Base-by-base conservation (phyloP, 2,888 invertebrate species). In the Limnephilus marmoratus region DNA sequence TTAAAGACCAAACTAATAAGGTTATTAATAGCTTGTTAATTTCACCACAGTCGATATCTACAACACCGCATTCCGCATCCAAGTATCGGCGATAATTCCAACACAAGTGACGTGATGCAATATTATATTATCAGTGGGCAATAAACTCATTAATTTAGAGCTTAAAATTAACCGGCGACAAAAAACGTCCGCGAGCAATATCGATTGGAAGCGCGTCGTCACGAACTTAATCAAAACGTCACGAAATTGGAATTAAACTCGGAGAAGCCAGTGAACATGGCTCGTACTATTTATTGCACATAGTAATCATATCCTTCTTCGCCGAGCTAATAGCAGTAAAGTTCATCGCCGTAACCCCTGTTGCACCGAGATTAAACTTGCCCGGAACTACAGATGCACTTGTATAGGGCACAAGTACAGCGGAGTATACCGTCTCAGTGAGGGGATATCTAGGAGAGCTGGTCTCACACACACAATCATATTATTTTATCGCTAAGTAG, bases 171-270 rank as follows among this genome's bases (percentile, higher is more conserved):
- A 87, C 31, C 31, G 87, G 87, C 53, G 68, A 68, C 87, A 37
- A 85, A 41, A 90, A 90, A 34, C 12, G 31, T 37, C 34, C 24
- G 68, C 68, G 18, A 87, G 53, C 53, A 15, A 68, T 18, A 41
- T 85, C 85, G 85, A 90, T 85, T 90, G 85, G 90, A 85, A 85
- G 85, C 80, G 90, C 85, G 87, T 53, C 85, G 85, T 90, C 90
- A 90, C 90, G 90, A 90, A 90, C 80, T 85, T 85, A 90, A 90
- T 90, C 85, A 85, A 85, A 90, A 90, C 90, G 85, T 90, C 90
- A 90, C 90, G 90, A 80, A 85, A 85, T 85, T 24, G 80, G 80
- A 90, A 53, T 90, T 85, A 85, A 85, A 34, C 53, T 68, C 68
- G 9, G 87, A 68, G 87, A 34, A 87, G 31, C 53, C 34, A 18